Conservation (phyloP, 2,888 invertebrate genomes). For the Nomada ferruginata region DNA sequence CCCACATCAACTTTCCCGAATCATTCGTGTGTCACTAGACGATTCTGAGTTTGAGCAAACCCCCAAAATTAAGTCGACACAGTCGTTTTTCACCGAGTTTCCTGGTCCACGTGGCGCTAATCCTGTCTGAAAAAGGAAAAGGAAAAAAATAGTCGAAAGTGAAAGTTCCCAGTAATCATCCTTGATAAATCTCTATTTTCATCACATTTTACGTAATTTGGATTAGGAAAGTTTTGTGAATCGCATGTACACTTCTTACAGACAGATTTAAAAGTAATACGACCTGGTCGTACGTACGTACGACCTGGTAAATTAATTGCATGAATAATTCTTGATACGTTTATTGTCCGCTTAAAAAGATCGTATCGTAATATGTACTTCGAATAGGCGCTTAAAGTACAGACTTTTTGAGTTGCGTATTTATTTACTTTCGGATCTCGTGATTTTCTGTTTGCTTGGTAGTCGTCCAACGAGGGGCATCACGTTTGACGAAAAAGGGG, state of each 20-base stretch:
- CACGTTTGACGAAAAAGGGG: not conserved
- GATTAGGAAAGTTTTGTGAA: not conserved
- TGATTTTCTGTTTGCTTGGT: not conserved
- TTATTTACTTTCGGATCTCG: not conserved
- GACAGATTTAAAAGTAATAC: not conserved
- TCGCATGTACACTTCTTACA: not conserved
- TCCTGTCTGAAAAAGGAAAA: not conserved
- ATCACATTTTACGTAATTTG: too few species aligned
- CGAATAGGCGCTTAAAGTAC: too few species aligned
- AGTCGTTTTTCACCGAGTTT: slow-evolving; percentile 17
- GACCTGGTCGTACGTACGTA: too few species aligned
- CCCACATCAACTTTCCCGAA: slow-evolving; percentile 57
- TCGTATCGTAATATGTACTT: too few species aligned
- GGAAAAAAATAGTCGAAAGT: not conserved
- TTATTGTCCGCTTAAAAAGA: too few species aligned
- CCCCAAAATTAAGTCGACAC: slow-evolving; percentile 67
- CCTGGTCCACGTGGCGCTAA: not conserved
- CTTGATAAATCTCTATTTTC: not conserved
- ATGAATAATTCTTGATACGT: too few species aligned
- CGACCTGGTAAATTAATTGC: too few species aligned
- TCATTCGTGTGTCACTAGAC: slow-evolving; percentile 35
- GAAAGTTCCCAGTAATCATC: not conserved
- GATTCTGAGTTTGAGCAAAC: slow-evolving; percentile 48
- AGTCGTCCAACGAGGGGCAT: not conserved
- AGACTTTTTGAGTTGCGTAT: too few species aligned